These are phyloP conservation scores for Meandrusa payeni DNA, from an alignment of 2,888 invertebrate genomes.

Conservation along the genomic window DNA sequence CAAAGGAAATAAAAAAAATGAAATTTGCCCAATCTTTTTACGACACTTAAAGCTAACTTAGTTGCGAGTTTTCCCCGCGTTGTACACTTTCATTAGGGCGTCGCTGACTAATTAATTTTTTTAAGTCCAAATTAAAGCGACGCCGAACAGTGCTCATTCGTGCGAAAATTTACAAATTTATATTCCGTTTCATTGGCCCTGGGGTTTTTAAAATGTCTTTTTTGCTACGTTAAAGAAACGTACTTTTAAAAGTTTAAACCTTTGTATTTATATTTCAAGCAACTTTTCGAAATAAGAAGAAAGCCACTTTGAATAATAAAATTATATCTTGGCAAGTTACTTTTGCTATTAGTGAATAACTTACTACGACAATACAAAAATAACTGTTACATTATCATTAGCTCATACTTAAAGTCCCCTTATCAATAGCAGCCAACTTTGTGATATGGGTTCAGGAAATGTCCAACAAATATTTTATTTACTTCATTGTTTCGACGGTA, in stretches of 20 bases:
- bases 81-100: conserved; percentile 50
- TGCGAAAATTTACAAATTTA: conserved; percentile 68
- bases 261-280: conserved; percentile 6
- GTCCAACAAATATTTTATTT: too few species aligned
- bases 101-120: conserved; percentile 70
- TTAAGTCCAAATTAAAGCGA: conserved; percentile 52
- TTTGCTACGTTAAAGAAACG: conserved; percentile 36
- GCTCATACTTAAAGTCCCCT: too few species aligned
- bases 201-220: conserved; percentile 56
- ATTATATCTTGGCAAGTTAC: not conserved
- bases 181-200: conserved; percentile 59
- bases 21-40: conserved; percentile 40
- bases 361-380: too few species aligned
- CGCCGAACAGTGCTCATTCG: conserved; percentile 51
- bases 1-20: conserved; percentile 36
- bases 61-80: conserved; percentile 39
- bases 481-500: too few species aligned
- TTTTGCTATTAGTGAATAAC: too few species aligned
- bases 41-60: conserved; percentile 41
- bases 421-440: too few species aligned
- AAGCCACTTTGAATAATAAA: conserved; percentile 4
- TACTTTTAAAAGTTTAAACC: conserved; percentile 20
- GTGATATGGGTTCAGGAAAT: too few species aligned
- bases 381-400: too few species aligned
- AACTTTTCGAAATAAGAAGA: conserved; percentile 6